Evolutionary conservation across 2,888 invertebrate genomes (phyloP), one percentile per base, ranked within the genome.

Genomic region (Caenorhabditis imperialis): DNA sequence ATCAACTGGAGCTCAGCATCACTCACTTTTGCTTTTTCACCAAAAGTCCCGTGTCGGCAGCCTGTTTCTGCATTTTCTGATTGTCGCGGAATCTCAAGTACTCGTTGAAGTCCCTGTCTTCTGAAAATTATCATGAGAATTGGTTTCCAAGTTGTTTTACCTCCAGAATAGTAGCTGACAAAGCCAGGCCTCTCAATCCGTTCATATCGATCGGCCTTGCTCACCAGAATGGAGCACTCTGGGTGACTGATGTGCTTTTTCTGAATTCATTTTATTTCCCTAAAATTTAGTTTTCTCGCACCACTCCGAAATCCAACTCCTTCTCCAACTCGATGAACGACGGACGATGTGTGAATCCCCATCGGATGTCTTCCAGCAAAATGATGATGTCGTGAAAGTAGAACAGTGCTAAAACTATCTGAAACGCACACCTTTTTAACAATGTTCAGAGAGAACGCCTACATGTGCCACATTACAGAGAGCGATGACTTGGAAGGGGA

Each of bases 381-480:
- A 67, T 55, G 8, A 73, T 67, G 12, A 73, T 67, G 0, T 60
- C 38, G 0, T 65, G 54, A 37, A 73, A 73, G 30, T 61, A 65
- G 33, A 45, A 73, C 12, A 65, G 30, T 7, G 73, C 73, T 3
- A 73, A 44, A 33, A 67, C 27, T 16, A 73, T 38, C 55, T 73
- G 51, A 38, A 53, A 8, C 2, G n/a, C 30, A 38, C 16, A 27
- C 3, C 16, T 27, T 25, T 12, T 25, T 25, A 45, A 25, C 16
- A 5, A 12, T 12, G 2, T 8, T 27, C 2, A 6, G 18, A 23
- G n/a, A n/a, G n/a, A n/a, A n/a, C 12, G 10, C 50, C 44, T n/a
- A 67, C 58, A 33, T 51, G 50, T 37, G 58, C 23, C 12, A 58
- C 40, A 23, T 65, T 65, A 22, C 55, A 65, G 20, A 65, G 50